Conservation (phyloP, 2,113 vertebrate genomes). For the Austrofundulus limnaeus region DNA sequence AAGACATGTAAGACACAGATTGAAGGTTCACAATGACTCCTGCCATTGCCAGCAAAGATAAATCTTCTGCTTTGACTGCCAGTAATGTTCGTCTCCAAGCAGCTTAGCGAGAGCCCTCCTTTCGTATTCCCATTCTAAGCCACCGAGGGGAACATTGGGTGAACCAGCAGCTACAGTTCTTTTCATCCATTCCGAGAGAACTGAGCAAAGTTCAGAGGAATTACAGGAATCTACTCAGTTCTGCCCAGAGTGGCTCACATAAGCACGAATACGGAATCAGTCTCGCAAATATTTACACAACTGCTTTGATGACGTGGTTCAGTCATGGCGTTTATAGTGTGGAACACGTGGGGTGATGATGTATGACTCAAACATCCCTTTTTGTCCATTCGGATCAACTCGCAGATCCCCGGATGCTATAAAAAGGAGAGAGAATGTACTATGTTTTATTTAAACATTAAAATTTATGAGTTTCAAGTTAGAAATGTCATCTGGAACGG, state of each 20-base stretch:
- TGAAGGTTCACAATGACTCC: conserved; percentile 60
- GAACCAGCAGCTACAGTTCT: conserved; percentile 53
- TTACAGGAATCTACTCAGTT: conserved; percentile 69
- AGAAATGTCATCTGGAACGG: too few species aligned
- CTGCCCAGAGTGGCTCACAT: conserved; percentile 40
- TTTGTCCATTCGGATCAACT: conserved; percentile 18
- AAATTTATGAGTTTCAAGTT: too few species aligned
- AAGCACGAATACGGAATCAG: conserved; percentile 36
- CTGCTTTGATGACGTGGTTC: conserved; percentile 16
- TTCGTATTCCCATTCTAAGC: conserved; percentile 59
- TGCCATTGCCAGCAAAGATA: conserved; percentile 56
- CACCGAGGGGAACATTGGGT: conserved; percentile 45
- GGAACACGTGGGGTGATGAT: conserved; percentile 19
- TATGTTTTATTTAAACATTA: too few species aligned
- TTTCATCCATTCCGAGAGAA: conserved; percentile 67
- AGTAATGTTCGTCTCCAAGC: conserved; percentile 65
- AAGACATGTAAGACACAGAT: conserved; percentile 46
- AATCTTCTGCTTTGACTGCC: conserved; percentile 60
- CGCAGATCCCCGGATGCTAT: conserved; percentile 16
- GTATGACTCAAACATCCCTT: conserved; percentile 15
- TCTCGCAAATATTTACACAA: conserved; percentile 50
- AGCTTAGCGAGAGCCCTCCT: conserved; percentile 64
- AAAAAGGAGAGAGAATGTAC: not conserved
- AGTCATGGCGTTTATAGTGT: conserved; percentile 12
- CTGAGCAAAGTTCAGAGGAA: conserved; percentile 72